Conservation (phyloP, 2,113 vertebrate genomes). For the Macroglossus sobrinus region DNA sequence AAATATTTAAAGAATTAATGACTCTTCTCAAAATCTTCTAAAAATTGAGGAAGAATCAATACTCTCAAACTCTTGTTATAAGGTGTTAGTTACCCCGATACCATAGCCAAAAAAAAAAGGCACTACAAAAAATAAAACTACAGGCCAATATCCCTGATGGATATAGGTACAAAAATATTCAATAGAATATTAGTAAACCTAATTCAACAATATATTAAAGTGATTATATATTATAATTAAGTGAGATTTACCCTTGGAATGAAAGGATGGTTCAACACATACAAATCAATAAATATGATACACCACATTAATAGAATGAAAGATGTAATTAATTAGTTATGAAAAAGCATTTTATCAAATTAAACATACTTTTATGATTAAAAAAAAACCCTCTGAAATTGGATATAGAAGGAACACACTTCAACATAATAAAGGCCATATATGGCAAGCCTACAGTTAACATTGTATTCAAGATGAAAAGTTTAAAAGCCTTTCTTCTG, state of each 20-base stretch:
- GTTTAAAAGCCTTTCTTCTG: not conserved
- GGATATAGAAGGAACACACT: not conserved
- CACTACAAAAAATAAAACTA: not conserved
- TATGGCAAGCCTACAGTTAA: not conserved
- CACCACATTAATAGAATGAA: not conserved
- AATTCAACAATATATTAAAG: not conserved
- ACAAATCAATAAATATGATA: not conserved
- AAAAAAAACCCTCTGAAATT: not conserved
- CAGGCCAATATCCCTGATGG: not conserved
- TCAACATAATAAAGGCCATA: not conserved
- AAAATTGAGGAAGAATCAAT: not conserved
- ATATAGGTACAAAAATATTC: not conserved
- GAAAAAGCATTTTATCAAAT: not conserved
- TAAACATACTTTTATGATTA: not conserved
- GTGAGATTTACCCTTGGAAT: not conserved
- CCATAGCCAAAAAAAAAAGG: no score
- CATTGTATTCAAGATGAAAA: not conserved
- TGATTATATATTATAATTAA: not conserved
- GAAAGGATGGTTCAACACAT: not conserved
- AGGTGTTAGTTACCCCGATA: no score
- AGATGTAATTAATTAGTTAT: not conserved
- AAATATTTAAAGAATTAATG: not conserved
- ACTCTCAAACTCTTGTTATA: no score
- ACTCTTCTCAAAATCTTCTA: not conserved
- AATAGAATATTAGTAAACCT: not conserved